phyloP scores from a whole-genome alignment of 2,797 vertebrate species.

The Rhinichthys osculus region DNA sequence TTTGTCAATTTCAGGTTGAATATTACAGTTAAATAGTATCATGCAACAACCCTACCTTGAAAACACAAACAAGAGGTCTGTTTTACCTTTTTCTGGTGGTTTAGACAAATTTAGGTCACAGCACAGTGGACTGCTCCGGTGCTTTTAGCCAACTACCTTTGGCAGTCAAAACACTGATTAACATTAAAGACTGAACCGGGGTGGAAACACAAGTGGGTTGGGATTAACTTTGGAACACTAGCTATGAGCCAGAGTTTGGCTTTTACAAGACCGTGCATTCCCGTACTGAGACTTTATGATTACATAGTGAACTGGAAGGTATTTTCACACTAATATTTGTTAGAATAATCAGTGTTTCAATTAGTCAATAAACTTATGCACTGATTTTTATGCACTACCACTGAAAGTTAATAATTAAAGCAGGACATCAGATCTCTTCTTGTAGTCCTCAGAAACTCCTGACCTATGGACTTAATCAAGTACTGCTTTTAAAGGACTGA shows the following conservation, averaged over 20 bases:
- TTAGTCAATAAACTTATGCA: neutral
- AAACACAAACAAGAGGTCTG: neutral
- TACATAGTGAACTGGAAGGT: neutral
- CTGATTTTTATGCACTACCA: neutral
- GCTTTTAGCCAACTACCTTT: slow-evolving; percentile 18
- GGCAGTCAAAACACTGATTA: slow-evolving; percentile 24
- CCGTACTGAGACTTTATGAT: neutral
- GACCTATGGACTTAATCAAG: slow-evolving; percentile 44
- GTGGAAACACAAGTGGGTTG: neutral
- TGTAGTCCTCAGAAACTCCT: neutral
- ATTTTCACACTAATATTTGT: neutral
- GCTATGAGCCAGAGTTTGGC: neutral
- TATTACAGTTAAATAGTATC: neutral
- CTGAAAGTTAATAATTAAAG: slow-evolving; percentile 45
- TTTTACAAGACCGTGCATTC: neutral
- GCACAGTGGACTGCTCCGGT: neutral
- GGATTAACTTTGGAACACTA: slow-evolving; percentile 2
- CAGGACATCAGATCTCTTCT: neutral
- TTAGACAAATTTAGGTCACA: slow-evolving; percentile 17
- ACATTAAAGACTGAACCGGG: slow-evolving; percentile 2
- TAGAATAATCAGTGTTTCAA: neutral
- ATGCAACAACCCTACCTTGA: neutral
- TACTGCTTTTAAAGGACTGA: slow-evolving; percentile 3
- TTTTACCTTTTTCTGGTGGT: slow-evolving; percentile 27
- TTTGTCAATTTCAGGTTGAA: neutral